phyloP scores from a whole-genome alignment of 2,113 vertebrate genomes.

The Zosterops borbonicus region DNA sequence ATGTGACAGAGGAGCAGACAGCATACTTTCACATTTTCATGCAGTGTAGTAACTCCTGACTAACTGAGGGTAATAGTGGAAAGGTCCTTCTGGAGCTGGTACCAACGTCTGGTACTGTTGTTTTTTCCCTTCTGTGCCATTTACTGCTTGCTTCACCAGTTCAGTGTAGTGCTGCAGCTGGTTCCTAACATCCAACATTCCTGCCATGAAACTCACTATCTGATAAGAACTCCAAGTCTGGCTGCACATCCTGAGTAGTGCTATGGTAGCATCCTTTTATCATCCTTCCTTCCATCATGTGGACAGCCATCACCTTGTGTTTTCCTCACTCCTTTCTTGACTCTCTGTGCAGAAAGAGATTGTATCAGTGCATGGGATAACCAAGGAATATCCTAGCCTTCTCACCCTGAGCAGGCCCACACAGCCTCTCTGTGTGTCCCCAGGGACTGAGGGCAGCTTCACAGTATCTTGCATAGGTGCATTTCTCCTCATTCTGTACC shows the following conservation, averaged over 20 bases:
- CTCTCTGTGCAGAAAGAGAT: neutral
- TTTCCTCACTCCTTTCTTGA: neutral
- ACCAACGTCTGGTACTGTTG: accelerated
- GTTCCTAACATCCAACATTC: neutral
- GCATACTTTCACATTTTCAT: neutral
- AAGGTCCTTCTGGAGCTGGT: neutral
- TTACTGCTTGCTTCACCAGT: neutral
- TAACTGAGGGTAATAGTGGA: neutral
- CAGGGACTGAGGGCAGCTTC: neutral
- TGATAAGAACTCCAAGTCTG: neutral
- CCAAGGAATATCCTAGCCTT: neutral
- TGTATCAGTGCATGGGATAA: neutral
- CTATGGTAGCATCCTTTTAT: neutral
- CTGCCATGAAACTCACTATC: neutral
- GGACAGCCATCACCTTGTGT: neutral
- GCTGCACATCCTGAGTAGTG: neutral
- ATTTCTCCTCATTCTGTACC: neutral
- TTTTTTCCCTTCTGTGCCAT: neutral
- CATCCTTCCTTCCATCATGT: neutral
- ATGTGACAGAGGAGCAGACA: neutral
- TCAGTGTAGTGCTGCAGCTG: neutral
- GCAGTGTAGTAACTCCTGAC: neutral
- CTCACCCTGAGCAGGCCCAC: neutral
- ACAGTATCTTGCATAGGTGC: neutral
- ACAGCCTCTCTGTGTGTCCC: neutral